A percentile compares a stretch with the other conserved stretches of the same genome.
phyloP scores from a whole-genome alignment of 2,113 vertebrate species.

The Promerops cafer region DNA sequence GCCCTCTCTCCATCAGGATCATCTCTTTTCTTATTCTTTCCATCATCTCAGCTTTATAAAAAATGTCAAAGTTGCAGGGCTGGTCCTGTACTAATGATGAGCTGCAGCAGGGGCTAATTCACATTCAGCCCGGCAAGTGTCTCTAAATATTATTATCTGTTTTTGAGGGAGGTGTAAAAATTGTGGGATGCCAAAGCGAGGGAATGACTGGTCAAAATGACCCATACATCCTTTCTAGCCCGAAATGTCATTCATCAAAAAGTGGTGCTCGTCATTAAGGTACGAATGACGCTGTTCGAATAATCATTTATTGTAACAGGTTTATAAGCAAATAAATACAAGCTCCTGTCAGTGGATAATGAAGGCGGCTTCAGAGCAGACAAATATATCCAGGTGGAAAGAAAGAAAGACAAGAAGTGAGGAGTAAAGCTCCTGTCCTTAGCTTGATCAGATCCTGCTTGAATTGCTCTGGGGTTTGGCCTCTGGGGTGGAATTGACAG shows the following conservation, averaged over 20 bases:
- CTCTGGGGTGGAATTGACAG: constrained; percentile 99
- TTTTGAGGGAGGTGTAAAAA: constrained; percentile 88
- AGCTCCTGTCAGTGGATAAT: constrained; percentile 97
- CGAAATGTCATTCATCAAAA: constrained; percentile 98
- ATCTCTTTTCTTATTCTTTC: constrained; percentile 99
- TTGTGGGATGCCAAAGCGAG: constrained; percentile 87
- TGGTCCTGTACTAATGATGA: constrained; percentile 86
- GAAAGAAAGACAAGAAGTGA: constrained; percentile 86
- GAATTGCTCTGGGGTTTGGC: constrained; percentile 95
- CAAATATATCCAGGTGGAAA: constrained; percentile 98
- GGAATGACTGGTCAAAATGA: constrained; percentile 96
- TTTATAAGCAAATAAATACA: constrained; percentile 99
- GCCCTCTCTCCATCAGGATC: constrained; percentile 99
- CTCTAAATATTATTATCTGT: constrained; percentile 93
- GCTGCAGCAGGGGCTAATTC: constrained; percentile 90
- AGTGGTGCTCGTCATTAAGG: constrained; percentile 94
- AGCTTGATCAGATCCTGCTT: constrained; percentile 86
- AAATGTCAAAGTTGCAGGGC: constrained; percentile 82
- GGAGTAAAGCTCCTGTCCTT: constrained; percentile 85
- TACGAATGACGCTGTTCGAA: constrained; percentile 97
- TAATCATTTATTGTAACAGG: constrained; percentile 99
- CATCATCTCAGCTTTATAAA: constrained; percentile 92
- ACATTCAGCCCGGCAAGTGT: constrained; percentile 88
- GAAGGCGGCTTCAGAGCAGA: constrained; percentile 98
- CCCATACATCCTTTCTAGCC: constrained; percentile 90